phyloP scores from a whole-genome alignment of 2,113 vertebrate species.

The Lepisosteus osseus region DNA sequence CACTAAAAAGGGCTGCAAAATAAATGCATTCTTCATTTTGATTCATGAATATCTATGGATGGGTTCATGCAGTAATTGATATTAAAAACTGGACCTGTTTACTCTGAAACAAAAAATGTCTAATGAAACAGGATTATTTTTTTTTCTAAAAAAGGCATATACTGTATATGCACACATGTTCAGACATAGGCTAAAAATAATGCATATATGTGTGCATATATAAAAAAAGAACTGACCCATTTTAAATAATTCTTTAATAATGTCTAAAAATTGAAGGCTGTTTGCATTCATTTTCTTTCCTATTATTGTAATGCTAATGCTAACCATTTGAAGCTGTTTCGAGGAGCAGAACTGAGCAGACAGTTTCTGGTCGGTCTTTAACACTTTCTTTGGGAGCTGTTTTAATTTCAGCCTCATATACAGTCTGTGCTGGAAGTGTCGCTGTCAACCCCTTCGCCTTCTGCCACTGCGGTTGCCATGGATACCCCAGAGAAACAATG shows the following conservation, averaged over 20 bases:
- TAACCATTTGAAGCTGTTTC: conserved; percentile 41
- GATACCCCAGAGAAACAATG: conserved; percentile 41
- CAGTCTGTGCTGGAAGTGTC: conserved; percentile 43
- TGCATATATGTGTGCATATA: conserved; percentile 22
- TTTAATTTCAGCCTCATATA: conserved; percentile 27
- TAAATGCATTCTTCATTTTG: too few relatives aligned
- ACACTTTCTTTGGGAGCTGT: conserved; percentile 10
- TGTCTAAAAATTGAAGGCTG: conserved; percentile 25
- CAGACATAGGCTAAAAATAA: too few relatives aligned
- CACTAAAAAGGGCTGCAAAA: too few relatives aligned
- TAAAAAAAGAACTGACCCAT: conserved; percentile 36
- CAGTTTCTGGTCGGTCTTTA: conserved; percentile 11
- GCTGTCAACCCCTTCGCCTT: conserved; percentile 46
- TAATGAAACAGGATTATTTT: too few relatives aligned
- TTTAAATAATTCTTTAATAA: conserved; percentile 11
- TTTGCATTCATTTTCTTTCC: conserved; percentile 57
- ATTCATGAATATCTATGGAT: too few relatives aligned
- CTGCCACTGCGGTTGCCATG: conserved; percentile 39
- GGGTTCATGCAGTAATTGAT: too few relatives aligned
- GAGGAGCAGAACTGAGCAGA: conserved; percentile 8
- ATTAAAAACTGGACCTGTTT: too few relatives aligned
- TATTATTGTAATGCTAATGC: conserved; percentile 65
- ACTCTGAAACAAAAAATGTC: too few relatives aligned
- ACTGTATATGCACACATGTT: too few relatives aligned
- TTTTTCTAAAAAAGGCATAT: too few relatives aligned